Evolutionary conservation across 2,888 invertebrate species (phyloP), one percentile per base, ranked within the genome.

Genomic region (Nephrotoma appendiculata): DNA sequence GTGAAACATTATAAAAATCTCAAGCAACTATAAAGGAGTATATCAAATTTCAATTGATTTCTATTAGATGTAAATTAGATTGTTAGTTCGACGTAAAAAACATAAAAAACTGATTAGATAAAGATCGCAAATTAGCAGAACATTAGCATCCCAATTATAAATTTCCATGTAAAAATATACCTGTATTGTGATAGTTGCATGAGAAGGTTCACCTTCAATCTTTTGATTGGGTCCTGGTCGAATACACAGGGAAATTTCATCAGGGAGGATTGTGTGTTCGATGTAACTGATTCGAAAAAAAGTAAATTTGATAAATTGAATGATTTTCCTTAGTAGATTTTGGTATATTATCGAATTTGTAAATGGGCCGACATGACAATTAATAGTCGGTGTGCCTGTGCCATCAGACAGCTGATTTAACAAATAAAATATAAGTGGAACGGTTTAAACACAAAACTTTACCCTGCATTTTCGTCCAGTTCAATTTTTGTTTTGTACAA

Each of bases 181-280:
- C 92, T 95, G 95, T 89, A 95, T 94, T 86, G 94, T 94, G 87
- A 95, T 92, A 86, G 94, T 95, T 87, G 95, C 94, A 91, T 95
- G 94, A 87, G 94, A 93, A 31, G 95, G 94, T 90, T 95, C 94
- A 88, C 93, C 93, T 86, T 95, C 94, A 93, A 94, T 94, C 86
- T 92, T 92, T 89, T 93, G 93, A 89, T 93, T 91, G 87, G 93
- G 93, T 87, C 94, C 95, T 86, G 95, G 95, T 90, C 94, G 94
- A 89, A 95, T 95, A 90, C 95, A 94, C 93, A 95, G 94, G 89
- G 93, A 93, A 90, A 95, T 94, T 91, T 95, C 94, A 92, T 95
- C 93, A 86, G 94, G 93, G 87, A 94, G 94, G 89, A 94, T 93
- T 88, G 94, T 94, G 89, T 95, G 94, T 90, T 95, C 94, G 89